phyloP scores from a whole-genome alignment of 2,113 vertebrate species.

The Podilymbus podiceps region DNA sequence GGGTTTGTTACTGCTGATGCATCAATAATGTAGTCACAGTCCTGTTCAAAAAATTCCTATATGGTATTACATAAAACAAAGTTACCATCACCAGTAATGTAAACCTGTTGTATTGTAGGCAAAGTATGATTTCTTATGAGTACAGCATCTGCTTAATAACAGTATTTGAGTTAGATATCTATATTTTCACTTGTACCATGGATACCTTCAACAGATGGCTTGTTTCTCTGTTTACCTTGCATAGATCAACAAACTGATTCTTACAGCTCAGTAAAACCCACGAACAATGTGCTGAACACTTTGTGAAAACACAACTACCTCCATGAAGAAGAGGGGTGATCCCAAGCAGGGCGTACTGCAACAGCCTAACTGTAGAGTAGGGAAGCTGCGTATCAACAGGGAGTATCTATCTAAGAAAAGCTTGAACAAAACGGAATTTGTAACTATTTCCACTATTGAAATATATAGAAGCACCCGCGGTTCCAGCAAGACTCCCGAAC shows the following conservation, averaged over 20 bases:
- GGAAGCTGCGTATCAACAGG: neutral
- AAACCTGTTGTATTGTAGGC: neutral
- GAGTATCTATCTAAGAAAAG: neutral
- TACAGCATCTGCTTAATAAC: neutral
- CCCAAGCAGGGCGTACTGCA: neutral
- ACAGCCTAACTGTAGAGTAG: neutral
- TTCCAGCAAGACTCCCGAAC: neutral
- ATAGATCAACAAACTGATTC: neutral
- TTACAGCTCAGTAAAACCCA: neutral
- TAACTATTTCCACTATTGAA: neutral
- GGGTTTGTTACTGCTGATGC: neutral
- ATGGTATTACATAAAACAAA: neutral
- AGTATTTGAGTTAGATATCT: neutral
- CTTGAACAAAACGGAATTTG: neutral
- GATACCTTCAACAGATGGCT: neutral
- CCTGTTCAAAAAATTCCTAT: neutral
- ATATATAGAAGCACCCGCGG: neutral
- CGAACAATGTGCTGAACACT: neutral
- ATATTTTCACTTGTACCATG: neutral
- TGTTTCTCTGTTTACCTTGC: neutral
- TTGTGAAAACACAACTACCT: neutral
- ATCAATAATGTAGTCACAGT: neutral
- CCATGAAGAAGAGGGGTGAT: neutral
- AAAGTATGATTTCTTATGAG: neutral
- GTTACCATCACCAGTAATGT: neutral